Percentiles rank a stretch among this genome's conserved stretches.
Conservation (phyloP, 2,888 invertebrate species). For the Acleris sparsana region DNA sequence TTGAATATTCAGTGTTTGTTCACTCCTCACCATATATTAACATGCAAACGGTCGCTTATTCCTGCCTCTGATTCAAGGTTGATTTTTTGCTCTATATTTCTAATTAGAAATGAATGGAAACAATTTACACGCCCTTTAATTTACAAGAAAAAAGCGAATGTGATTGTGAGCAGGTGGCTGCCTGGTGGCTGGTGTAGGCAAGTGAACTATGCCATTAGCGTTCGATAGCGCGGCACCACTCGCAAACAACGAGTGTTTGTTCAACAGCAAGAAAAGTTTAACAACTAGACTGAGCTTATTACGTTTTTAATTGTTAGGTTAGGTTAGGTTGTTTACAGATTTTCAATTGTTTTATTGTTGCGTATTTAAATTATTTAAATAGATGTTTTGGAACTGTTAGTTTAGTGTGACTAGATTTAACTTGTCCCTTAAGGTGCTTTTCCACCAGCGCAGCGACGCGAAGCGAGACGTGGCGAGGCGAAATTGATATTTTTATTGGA, state of each 20-base stretch:
- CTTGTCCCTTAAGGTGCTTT: too few species aligned
- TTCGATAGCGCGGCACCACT: slow-evolving; percentile 2
- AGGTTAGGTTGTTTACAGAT: too few species aligned
- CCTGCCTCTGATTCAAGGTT: slow-evolving; percentile 70
- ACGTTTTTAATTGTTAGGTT: too few species aligned
- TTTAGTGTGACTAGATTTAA: too few species aligned
- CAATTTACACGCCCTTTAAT: slow-evolving; percentile 35
- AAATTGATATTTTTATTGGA: too few species aligned
- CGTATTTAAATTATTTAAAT: too few species aligned
- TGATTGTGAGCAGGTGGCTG: not conserved
- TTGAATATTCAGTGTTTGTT: slow-evolving; percentile 72
- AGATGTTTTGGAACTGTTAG: too few species aligned
- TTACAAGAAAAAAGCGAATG: not conserved
- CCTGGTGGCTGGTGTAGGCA: slow-evolving; percentile 11
- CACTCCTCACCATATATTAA: slow-evolving; percentile 65
- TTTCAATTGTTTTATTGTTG: too few species aligned
- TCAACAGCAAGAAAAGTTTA: too few species aligned
- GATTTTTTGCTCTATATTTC: slow-evolving; percentile 59
- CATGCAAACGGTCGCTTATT: slow-evolving; percentile 73
- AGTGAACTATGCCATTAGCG: slow-evolving; percentile 21
- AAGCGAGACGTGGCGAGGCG: too few species aligned
- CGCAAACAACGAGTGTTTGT: not conserved
- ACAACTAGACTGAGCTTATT: too few species aligned
- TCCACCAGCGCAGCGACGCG: too few species aligned
- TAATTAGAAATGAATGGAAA: slow-evolving; percentile 60